Percentiles rank a stretch among this genome's conserved stretches.
phyloP scores from a whole-genome alignment of 2,797 vertebrate genomes.

The Xyrichtys novacula region DNA sequence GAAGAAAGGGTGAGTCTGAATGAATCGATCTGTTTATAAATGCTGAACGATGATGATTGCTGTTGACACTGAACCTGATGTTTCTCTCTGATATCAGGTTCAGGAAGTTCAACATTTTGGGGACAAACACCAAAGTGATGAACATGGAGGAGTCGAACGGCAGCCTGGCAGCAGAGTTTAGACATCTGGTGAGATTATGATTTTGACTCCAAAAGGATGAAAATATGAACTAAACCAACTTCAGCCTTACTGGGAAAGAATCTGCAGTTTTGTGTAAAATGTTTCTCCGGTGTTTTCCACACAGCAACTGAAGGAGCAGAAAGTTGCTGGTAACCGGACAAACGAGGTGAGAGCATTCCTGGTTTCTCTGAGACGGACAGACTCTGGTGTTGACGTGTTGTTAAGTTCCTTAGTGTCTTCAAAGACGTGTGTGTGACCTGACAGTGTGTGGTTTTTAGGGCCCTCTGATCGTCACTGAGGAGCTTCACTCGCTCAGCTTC shows the following conservation, averaged over 20 bases:
- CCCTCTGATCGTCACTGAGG: slow-evolving; percentile 77
- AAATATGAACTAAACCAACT: no score
- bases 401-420: no score
- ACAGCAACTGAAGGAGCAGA: slow-evolving; percentile 98
- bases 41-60: no score
- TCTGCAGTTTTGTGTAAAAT: background rate
- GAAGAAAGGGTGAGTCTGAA: slow-evolving; percentile 89
- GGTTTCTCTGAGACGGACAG: no score
- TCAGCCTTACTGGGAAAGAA: background rate
- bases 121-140: slow-evolving; percentile 96
- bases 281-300: background rate
- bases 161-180: slow-evolving; percentile 95
- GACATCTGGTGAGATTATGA: slow-evolving; percentile 93
- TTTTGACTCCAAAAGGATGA: no score
- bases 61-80: no score
- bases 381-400: no score
- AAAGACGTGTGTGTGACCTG: no score
- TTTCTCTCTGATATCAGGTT: slow-evolving; percentile 74
- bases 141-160: slow-evolving; percentile 99
- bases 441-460: slow-evolving; percentile 56
- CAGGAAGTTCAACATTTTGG: slow-evolving; percentile 96
- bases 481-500: slow-evolving; percentile 77
- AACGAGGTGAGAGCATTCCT: slow-evolving; percentile 91
- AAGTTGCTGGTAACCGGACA: slow-evolving; percentile 90
- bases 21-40: background rate